Conservation (phyloP, 1,140 invertebrate genomes). For the Akabosia matsudoensis region DNA sequence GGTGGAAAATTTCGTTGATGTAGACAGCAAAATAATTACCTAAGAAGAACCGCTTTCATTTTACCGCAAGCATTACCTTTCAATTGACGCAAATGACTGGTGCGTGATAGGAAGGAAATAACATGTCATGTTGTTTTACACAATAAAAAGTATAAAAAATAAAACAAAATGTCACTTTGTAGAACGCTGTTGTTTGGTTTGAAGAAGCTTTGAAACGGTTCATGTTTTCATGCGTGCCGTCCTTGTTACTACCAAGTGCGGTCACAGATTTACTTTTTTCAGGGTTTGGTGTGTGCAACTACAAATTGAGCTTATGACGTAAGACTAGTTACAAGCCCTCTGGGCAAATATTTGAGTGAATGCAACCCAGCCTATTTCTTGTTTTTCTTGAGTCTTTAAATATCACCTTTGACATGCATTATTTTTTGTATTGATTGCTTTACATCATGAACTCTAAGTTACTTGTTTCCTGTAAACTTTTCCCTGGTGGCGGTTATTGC, state of each 20-base stretch:
- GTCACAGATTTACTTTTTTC: not conserved
- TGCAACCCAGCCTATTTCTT: constrained; percentile 7
- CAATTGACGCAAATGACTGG: not conserved
- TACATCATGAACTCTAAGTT: too few species aligned
- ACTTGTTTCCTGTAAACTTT: too few species aligned
- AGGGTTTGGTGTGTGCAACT: not conserved
- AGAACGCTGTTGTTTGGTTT: too few species aligned
- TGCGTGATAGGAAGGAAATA: not conserved
- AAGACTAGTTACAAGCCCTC: not conserved
- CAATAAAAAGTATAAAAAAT: too few species aligned
- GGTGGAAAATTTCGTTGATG: too few species aligned
- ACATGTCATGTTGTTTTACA: constrained; percentile 9
- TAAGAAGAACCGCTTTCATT: not conserved
- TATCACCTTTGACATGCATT: not conserved
- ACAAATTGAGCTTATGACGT: constrained; percentile 4
- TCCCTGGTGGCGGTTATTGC: too few species aligned
- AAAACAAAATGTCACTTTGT: too few species aligned
- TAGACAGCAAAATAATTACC: not conserved
- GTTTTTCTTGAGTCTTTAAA: not conserved
- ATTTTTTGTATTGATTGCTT: not conserved
- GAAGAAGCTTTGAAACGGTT: too few species aligned
- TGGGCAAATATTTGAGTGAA: not conserved
- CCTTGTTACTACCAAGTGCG: too few species aligned
- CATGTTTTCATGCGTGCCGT: too few species aligned
- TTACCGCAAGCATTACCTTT: not conserved